These are phyloP conservation scores for Uloborus diversus DNA, from an alignment of 1,140 invertebrate genomes.

Conservation along the genomic window DNA sequence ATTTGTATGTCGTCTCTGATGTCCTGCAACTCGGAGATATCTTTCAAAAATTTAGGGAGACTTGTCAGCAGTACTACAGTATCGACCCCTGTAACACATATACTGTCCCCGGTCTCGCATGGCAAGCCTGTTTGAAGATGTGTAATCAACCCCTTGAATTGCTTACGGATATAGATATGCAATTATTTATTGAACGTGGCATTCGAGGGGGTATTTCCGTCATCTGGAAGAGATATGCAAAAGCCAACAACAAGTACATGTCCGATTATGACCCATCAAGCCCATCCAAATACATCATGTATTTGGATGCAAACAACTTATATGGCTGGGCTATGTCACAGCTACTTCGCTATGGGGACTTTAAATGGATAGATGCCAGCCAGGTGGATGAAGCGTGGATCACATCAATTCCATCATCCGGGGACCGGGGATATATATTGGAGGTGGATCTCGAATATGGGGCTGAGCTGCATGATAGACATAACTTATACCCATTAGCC, in stretches of 20 bases:
- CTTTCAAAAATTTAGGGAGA: not conserved
- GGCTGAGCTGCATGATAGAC: constrained; percentile 60
- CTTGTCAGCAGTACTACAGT: not conserved
- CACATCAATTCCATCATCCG: not conserved
- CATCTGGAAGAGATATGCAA: too few species aligned
- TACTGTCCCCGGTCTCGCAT: not conserved
- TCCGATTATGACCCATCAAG: too few species aligned
- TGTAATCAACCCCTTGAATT: not conserved
- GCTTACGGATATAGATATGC: not conserved
- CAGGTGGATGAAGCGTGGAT: not conserved
- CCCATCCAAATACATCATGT: too few species aligned
- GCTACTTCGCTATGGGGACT: too few species aligned
- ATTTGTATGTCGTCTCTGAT: not conserved
- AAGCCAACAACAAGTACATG: too few species aligned
- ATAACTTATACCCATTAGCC: constrained; percentile 65
- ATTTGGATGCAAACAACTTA: too few species aligned
- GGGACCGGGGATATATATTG: constrained; percentile 57
- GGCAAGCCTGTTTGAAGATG: not conserved
- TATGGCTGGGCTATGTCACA: too few species aligned
- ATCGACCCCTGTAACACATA: not conserved
- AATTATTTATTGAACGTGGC: not conserved
- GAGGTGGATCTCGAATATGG: constrained; percentile 61
- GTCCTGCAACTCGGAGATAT: not conserved
- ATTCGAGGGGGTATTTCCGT: too few species aligned
- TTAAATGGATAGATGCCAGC: too few species aligned